Evolutionary conservation across 2,113 vertebrate genomes (phyloP), one percentile per base, ranked within the genome.

Genomic region (Menidia beryllina): DNA sequence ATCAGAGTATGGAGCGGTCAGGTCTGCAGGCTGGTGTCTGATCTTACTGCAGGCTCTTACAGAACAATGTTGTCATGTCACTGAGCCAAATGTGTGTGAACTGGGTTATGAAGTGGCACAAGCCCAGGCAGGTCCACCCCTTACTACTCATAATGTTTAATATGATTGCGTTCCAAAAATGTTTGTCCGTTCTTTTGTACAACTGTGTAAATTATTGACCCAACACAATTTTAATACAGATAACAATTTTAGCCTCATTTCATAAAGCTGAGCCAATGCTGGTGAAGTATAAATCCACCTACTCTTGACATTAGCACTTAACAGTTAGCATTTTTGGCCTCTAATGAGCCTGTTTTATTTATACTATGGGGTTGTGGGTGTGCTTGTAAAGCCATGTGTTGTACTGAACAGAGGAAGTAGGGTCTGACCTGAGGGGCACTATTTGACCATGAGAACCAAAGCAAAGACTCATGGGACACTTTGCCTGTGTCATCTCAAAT

Each of bases 401-500:
- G 72, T 50, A 47, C 67, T 65, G 26, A 62, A 51, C 38, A 75
- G 75, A 89, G 91, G 90, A 92, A 90, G 84, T 78, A 43, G 54
- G 69, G 34, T 78, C 58, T 89, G 90, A 89, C 89, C 91, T 50
- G 3, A 41, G 82, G 78, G 88, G 83, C 79, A 74, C 56, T 34
- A 79, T 88, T 81, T 86, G 74, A 47, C 65, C 88, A 88, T 92
- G 90, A 92, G 90, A 93, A 90, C 89, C 70, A 52, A 75, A 80
- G 73, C 67, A 79, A 61, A 74, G 84, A 56, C 84, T 86, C 69
- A 24, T 85, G 87, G 83, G 91, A 90, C 83, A 55, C 70, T 74
- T 53, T 4, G 23, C 56, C 56, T 11, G 52, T 82, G 88, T 89
- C 88, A 81, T 78, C 57, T 69, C 54, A 19, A 77, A 81, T 88